A percentile compares a stretch with the other conserved stretches of the same genome.
These are phyloP conservation scores for Sebastes baramenuke DNA, from an alignment of 2,797 vertebrate genomes.

Conservation along the genomic window DNA sequence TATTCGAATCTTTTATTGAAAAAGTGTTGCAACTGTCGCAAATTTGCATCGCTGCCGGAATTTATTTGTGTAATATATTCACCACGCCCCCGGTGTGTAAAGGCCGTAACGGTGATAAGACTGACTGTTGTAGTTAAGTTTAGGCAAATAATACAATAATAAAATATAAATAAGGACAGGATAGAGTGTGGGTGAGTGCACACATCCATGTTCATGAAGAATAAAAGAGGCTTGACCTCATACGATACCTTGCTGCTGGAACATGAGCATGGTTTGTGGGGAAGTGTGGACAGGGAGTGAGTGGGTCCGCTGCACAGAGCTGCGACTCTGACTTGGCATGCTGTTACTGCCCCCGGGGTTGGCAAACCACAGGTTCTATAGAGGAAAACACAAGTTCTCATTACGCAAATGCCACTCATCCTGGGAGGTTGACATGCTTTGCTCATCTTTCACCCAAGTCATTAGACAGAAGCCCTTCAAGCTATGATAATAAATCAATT, in stretches of 20 bases:
- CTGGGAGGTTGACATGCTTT: not conserved
- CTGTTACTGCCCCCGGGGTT: slow-evolving; percentile 96
- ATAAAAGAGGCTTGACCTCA: not conserved
- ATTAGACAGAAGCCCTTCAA: slow-evolving; percentile 22
- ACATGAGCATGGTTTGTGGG: slow-evolving; percentile 95
- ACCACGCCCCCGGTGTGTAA: too few species aligned
- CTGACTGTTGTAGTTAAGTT: not conserved
- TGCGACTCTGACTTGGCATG: slow-evolving; percentile 95
- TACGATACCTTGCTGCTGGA: slow-evolving; percentile 90
- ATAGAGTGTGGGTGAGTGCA: not conserved
- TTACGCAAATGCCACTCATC: slow-evolving; percentile 27
- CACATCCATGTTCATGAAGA: not conserved
- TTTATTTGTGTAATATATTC: too few species aligned
- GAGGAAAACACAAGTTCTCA: slow-evolving; percentile 43
- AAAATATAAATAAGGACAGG: slow-evolving; percentile 8
- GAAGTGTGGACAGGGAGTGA: slow-evolving; percentile 95
- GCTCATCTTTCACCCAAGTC: slow-evolving; percentile 24
- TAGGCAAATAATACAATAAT: not conserved
- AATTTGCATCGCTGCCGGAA: too few species aligned
- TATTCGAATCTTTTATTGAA: too few species aligned
- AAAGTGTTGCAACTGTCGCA: too few species aligned
- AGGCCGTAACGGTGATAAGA: not conserved
- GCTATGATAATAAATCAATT: slow-evolving; percentile 20
- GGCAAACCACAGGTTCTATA: slow-evolving; percentile 93
- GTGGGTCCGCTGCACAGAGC: slow-evolving; percentile 94